Evolutionary conservation across 2,888 invertebrate species (phyloP).

Genomic region (Pseudococcus viburni): DNA sequence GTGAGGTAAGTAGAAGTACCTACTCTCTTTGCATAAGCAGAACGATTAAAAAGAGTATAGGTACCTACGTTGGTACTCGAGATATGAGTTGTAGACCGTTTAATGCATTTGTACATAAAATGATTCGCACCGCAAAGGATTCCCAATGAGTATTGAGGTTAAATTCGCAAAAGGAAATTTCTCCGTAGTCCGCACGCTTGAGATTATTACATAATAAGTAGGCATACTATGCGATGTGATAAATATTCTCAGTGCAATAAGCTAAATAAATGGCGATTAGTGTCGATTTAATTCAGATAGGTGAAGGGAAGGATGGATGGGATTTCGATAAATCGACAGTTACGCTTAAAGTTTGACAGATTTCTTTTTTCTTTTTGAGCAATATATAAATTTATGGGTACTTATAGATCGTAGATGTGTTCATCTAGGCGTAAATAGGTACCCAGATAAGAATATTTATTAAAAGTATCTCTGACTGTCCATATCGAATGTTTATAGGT

Average conservation of each 20-base stretch:
- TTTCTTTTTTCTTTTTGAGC: no score
- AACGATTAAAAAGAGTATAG: not conserved
- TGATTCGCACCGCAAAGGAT: slow-evolving; percentile 26
- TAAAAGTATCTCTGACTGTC: no score
- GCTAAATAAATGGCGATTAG: slow-evolving; percentile 4
- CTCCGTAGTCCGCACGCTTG: not conserved
- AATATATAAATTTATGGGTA: no score
- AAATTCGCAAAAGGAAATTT: slow-evolving; percentile 44
- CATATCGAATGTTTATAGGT: no score
- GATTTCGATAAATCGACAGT: no score
- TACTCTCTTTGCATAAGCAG: slow-evolving; percentile 4
- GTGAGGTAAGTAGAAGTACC: not conserved
- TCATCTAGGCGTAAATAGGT: no score
- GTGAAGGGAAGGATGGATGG: not conserved
- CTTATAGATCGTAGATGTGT: no score
- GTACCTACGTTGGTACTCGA: not conserved
- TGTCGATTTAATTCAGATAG: not conserved
- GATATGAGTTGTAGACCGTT: not conserved
- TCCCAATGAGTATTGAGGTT: slow-evolving; percentile 6
- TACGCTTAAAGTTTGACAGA: no score
- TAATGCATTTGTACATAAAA: not conserved
- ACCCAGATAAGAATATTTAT: no score
- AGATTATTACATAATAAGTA: not conserved
- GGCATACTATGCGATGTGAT: not conserved
- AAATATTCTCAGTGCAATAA: not conserved